Evolutionary conservation across 2,113 vertebrate genomes (phyloP).

Genomic region (Siniperca chuatsi): DNA sequence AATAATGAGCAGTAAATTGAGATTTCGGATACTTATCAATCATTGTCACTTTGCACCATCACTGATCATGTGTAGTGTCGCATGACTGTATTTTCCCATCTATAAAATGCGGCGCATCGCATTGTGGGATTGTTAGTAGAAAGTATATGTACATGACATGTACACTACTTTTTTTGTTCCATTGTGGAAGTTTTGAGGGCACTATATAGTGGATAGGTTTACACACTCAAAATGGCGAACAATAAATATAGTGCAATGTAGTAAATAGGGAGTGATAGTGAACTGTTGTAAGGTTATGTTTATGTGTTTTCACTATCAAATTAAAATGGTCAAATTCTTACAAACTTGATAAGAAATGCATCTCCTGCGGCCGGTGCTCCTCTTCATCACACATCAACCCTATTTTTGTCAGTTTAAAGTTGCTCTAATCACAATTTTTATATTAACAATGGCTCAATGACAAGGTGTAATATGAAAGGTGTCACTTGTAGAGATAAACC

Average conservation of each 20-base stretch:
- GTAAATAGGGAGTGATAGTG: too few relatives aligned
- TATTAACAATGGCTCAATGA: neutral
- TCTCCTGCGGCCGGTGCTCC: too few relatives aligned
- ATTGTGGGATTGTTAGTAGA: neutral
- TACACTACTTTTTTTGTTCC: neutral
- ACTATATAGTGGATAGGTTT: too few relatives aligned
- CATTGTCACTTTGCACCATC: neutral
- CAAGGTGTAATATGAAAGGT: neutral
- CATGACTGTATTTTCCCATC: neutral
- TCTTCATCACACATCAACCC: too few relatives aligned
- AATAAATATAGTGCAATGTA: neutral
- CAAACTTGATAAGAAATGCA: too few relatives aligned
- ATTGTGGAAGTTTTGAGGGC: neutral
- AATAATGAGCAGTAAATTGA: neutral
- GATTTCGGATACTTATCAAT: neutral
- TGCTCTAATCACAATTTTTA: neutral
- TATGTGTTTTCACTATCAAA: too few relatives aligned
- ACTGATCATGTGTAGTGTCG: neutral
- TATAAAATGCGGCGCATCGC: neutral
- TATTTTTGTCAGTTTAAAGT: neutral
- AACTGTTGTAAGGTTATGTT: too few relatives aligned
- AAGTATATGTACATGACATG: neutral
- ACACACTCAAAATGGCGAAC: too few relatives aligned
- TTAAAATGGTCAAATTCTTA: too few relatives aligned
- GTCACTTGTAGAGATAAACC: neutral